Evolutionary conservation across 2,888 invertebrate species (phyloP).

Genomic region (Fragum whitleyi): DNA sequence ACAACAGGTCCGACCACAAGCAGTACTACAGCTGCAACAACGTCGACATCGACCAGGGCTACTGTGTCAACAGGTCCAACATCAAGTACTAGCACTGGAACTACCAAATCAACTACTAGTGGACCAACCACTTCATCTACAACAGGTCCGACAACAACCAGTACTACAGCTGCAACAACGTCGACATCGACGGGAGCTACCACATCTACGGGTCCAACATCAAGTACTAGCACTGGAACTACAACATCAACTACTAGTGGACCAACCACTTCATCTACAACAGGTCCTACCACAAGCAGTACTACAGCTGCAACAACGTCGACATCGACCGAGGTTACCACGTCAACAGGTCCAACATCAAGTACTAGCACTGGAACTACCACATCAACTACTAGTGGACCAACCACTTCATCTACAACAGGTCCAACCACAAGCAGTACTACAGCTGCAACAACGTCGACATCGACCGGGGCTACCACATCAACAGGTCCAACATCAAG

Average conservation of each 20-base stretch:
- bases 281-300: not conserved
- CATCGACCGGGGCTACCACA: not conserved
- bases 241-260: not conserved
- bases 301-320: not conserved
- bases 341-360: not conserved
- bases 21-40: not conserved
- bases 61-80: not conserved
- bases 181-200: not conserved
- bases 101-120: not conserved
- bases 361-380: not conserved
- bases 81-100: not conserved
- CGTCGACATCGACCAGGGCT: not conserved
- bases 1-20: not conserved
- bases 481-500: not conserved
- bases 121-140: slow-evolving; percentile 12
- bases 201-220: not conserved
- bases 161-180: not conserved
- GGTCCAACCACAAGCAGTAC: not conserved
- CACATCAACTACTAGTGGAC: not conserved
- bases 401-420: not conserved
- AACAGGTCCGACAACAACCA: not conserved
- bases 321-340: not conserved
- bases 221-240: not conserved
- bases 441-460: not conserved
- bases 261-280: not conserved